Evolutionary conservation across 2,888 invertebrate species (phyloP).

Genomic region (Loripinus fragilis): DNA sequence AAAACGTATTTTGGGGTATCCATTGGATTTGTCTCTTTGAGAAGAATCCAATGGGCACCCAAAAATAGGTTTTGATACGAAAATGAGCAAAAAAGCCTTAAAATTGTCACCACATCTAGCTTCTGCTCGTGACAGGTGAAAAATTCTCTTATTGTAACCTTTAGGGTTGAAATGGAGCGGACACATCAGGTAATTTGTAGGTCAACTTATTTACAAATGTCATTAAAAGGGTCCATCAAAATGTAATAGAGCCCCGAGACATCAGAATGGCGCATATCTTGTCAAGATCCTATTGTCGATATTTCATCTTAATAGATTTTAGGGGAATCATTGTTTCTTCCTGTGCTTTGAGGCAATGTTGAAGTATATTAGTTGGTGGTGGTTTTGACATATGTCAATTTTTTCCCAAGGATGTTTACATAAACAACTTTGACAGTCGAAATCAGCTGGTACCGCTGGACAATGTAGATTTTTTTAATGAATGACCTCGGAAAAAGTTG

Average conservation of each 20-base stretch:
- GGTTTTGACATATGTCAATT: slow-evolving; percentile 1
- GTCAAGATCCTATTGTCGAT: slow-evolving; percentile 2
- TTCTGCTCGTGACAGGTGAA: too few species aligned
- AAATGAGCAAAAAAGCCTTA: too few species aligned
- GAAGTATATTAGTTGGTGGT: background rate
- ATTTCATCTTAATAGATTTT: background rate
- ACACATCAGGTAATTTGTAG: background rate
- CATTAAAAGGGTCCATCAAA: slow-evolving; percentile 9
- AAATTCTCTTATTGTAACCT: background rate
- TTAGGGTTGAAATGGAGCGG: background rate
- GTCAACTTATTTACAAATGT: slow-evolving; percentile 8
- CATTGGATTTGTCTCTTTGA: too few species aligned
- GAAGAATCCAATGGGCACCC: too few species aligned
- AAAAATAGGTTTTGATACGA: too few species aligned
- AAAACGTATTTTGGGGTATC: too few species aligned
- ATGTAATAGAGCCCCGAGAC: background rate
- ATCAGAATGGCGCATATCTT: background rate
- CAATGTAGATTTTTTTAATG: background rate
- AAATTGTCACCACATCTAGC: too few species aligned
- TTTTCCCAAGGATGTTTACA: background rate
- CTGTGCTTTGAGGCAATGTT: background rate
- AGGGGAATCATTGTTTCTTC: background rate
- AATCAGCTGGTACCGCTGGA: background rate
- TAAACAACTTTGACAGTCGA: background rate
- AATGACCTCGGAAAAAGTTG: background rate